Conservation (phyloP, 37 sponge, comb jelly and placozoan genomes). For the Theonella swinhoei region DNA sequence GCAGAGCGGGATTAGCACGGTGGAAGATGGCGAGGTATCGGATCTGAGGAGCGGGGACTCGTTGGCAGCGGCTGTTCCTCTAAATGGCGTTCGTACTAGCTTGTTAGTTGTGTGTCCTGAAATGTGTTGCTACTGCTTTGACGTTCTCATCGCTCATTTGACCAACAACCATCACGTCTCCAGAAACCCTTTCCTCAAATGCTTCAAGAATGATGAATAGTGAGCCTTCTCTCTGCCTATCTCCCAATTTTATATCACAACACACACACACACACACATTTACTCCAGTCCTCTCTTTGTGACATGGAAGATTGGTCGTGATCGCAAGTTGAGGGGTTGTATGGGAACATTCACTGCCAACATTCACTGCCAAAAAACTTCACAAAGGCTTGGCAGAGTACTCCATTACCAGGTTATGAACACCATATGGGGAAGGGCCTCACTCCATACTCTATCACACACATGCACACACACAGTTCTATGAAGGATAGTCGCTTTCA, state of each 20-base stretch:
- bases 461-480: slow-evolving; percentile 60
- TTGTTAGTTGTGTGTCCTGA: slow-evolving; percentile 64
- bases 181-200: slow-evolving; percentile 23
- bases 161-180: slow-evolving; percentile 16
- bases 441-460: slow-evolving; percentile 12
- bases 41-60: neutral
- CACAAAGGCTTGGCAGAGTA: slow-evolving; percentile 94
- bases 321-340: slow-evolving; percentile 87
- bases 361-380: slow-evolving; percentile 72
- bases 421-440: neutral
- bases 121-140: slow-evolving; percentile 98
- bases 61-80: neutral
- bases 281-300: slow-evolving; percentile 92
- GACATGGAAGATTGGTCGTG: slow-evolving; percentile 91
- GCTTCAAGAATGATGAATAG: slow-evolving; percentile 78
- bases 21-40: no score
- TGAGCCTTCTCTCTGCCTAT: slow-evolving; percentile 23
- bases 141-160: slow-evolving; percentile 81
- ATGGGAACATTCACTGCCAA: slow-evolving; percentile 95
- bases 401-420: slow-evolving; percentile 81
- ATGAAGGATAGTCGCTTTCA: slow-evolving; percentile 94
- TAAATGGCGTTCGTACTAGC: neutral
- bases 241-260: neutral
- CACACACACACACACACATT: neutral
- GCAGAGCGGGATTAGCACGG: neutral